These are phyloP conservation scores for Seriola rivoliana DNA, from an alignment of 2,113 vertebrate species.

Conservation along the genomic window DNA sequence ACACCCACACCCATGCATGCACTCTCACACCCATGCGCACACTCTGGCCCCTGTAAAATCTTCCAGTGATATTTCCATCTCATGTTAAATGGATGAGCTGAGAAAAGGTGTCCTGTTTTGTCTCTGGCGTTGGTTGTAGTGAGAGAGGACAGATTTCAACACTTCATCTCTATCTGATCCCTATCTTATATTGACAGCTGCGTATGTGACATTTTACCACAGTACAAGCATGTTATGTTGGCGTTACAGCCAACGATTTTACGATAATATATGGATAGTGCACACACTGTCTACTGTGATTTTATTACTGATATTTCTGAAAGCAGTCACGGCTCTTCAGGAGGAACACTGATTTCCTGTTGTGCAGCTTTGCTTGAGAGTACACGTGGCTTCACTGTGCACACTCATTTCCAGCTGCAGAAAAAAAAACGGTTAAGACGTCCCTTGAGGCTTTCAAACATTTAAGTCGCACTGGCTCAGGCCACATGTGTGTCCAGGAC, in stretches of 20 bases:
- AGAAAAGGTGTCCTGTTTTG: conserved; percentile 52
- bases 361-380: conserved; percentile 5
- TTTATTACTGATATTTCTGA: neutral
- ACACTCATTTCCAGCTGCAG: conserved; percentile 9
- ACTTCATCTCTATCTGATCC: conserved; percentile 30
- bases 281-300: too few relatives aligned
- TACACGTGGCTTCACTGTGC: conserved; percentile 11
- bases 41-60: conserved; percentile 46
- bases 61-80: conserved; percentile 60
- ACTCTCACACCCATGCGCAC: conserved; percentile 11
- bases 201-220: conserved; percentile 1
- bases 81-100: conserved; percentile 71
- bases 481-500: neutral
- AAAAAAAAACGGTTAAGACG: neutral
- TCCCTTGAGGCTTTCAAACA: conserved; percentile 4
- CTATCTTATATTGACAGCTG: neutral
- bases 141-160: conserved; percentile 33
- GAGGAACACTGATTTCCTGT: neutral
- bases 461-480: neutral
- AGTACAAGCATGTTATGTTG: neutral
- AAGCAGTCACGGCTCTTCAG: neutral
- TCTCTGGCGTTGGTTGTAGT: conserved; percentile 11
- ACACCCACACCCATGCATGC: neutral
- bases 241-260: conserved; percentile 1
- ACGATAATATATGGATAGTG: neutral